A percentile compares a stretch with the other conserved stretches of the same genome.
Conservation (phyloP, 2,888 invertebrate species). For the Chrysolina americana region DNA sequence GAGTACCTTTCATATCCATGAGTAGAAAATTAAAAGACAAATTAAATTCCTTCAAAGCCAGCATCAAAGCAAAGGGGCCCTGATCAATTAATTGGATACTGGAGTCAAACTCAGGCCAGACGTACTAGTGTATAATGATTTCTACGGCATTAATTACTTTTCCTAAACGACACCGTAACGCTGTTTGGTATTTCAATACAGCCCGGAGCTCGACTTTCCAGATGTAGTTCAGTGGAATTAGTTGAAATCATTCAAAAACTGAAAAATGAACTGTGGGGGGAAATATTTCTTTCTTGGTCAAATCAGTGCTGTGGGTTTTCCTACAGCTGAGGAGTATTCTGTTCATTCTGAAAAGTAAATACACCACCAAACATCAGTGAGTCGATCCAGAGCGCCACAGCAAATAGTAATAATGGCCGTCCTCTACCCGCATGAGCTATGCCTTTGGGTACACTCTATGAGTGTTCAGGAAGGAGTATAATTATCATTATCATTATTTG, state of each 20-base stretch:
- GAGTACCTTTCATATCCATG: constrained; percentile 35
- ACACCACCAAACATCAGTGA: no score
- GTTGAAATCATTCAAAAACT: not conserved
- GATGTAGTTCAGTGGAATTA: not conserved
- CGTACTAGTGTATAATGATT: constrained; percentile 38
- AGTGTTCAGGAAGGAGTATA: no score
- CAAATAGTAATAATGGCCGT: no score
- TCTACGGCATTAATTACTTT: constrained; percentile 43
- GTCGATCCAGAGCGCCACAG: no score
- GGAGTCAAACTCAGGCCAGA: constrained; percentile 32
- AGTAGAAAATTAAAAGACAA: constrained; percentile 47
- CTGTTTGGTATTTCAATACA: constrained; percentile 11
- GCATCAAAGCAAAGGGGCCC: constrained; percentile 48
- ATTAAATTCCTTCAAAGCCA: constrained; percentile 43
- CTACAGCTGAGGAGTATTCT: no score
- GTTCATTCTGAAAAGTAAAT: no score
- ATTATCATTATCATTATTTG: no score
- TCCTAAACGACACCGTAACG: constrained; percentile 29
- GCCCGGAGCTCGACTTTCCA: not conserved
- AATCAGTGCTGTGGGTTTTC: no score
- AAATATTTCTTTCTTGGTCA: no score
- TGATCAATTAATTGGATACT: constrained; percentile 53
- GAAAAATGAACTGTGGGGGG: not conserved
- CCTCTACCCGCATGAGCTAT: no score
- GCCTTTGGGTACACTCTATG: no score